A percentile compares a stretch with the other conserved stretches of the same genome.
phyloP scores from a whole-genome alignment of 1,140 invertebrate species.

The Asobara japonica region DNA sequence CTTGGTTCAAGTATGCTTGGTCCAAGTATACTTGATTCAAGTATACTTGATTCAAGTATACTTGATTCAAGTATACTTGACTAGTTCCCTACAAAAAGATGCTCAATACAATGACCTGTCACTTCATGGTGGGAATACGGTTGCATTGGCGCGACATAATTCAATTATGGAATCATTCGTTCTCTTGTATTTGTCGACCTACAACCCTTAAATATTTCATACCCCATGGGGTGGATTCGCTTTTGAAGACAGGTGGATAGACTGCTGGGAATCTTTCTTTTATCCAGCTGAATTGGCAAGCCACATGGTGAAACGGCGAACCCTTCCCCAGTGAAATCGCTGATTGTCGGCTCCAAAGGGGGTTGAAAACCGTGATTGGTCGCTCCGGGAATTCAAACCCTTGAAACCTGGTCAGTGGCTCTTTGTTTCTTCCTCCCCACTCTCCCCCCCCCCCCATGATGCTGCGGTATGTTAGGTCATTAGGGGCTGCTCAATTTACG shows the following conservation, averaged over 20 bases:
- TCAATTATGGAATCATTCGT: not conserved
- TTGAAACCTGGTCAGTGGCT: not conserved
- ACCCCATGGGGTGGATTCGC: not conserved
- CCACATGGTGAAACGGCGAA: slow-evolving; percentile 11
- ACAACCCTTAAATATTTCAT: not conserved
- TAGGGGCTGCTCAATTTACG: not conserved
- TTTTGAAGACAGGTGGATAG: not conserved
- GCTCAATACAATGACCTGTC: too few species aligned
- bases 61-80: too few species aligned
- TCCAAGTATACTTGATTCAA: too few species aligned
- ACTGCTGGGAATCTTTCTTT: not conserved
- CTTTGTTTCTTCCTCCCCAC: slow-evolving; percentile 4
- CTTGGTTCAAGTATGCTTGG: too few species aligned
- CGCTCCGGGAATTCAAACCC: not conserved
- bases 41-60: too few species aligned
- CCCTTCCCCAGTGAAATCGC: not conserved
- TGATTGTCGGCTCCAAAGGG: not conserved
- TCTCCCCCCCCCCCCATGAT: not conserved
- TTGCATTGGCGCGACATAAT: too few species aligned
- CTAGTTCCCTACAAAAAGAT: too few species aligned
- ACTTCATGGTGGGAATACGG: too few species aligned
- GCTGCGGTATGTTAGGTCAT: not conserved
- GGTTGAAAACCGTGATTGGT: slow-evolving; percentile 12
- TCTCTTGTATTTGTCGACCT: not conserved
- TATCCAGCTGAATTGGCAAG: not conserved